Evolutionary conservation across 2,888 invertebrate genomes (phyloP).

Genomic region (Encarsia formosa): DNA sequence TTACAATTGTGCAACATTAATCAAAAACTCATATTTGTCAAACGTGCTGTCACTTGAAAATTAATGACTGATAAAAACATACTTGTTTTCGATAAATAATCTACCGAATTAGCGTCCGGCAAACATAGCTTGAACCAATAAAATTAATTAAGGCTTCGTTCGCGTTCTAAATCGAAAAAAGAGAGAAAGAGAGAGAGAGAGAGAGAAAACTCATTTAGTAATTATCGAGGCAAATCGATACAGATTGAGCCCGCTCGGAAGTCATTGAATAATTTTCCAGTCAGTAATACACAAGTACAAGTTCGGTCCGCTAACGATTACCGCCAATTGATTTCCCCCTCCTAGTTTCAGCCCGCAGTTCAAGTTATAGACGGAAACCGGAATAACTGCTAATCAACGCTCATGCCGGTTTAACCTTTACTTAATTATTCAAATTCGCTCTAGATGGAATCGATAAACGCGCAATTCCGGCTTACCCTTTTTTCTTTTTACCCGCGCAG

Average conservation of each 20-base stretch:
- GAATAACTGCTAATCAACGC: slow-evolving; percentile 11
- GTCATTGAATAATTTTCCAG: slow-evolving; percentile 10
- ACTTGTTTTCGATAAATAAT: too few species aligned
- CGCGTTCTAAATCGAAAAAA: too few species aligned
- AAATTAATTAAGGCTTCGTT: too few species aligned
- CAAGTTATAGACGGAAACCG: neutral
- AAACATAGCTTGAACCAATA: too few species aligned
- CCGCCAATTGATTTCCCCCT: slow-evolving; percentile 12
- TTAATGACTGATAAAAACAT: too few species aligned
- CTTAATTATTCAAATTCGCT: neutral
- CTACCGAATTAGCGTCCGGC: too few species aligned
- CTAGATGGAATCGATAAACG: neutral
- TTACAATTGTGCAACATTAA: too few species aligned
- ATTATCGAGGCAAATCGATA: neutral
- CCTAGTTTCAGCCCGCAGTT: slow-evolving; percentile 1
- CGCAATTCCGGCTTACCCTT: neutral
- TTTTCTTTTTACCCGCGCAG: too few species aligned
- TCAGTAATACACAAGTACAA: neutral
- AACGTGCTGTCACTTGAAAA: too few species aligned
- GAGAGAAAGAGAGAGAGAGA: too few species aligned
- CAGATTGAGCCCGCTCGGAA: slow-evolving; percentile 2
- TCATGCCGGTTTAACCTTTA: neutral
- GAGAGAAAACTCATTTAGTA: too few species aligned
- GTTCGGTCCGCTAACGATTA: slow-evolving; percentile 4
- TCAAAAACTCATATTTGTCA: too few species aligned